phyloP scores from a whole-genome alignment of 2,113 vertebrate genomes.

The Haemorhous mexicanus region DNA sequence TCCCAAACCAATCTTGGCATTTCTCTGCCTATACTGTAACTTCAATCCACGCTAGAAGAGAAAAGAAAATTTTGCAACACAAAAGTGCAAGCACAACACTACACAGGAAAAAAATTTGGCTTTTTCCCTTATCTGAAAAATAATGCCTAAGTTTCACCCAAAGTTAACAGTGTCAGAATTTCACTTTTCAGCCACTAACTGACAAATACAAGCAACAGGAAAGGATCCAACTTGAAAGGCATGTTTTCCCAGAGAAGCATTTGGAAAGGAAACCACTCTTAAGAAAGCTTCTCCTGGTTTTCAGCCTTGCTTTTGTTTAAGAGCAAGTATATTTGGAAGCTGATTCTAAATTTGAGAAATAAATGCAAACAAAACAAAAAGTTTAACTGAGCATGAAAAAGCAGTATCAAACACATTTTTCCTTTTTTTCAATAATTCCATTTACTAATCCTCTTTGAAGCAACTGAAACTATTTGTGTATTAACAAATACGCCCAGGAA shows the following conservation, averaged over 20 bases:
- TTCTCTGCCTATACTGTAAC: not conserved
- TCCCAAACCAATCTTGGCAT: not conserved
- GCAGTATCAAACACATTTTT: not conserved
- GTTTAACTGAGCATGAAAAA: not conserved
- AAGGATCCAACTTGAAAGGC: not conserved
- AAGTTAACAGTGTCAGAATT: not conserved
- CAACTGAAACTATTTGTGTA: not conserved
- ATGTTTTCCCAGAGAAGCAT: not conserved
- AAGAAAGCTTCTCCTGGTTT: not conserved
- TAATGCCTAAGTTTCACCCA: not conserved
- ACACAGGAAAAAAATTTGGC: not conserved
- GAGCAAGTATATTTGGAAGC: not conserved
- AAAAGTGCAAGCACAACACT: not conserved
- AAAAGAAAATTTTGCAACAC: not conserved
- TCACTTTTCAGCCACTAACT: not conserved
- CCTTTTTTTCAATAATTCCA: not conserved
- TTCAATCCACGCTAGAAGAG: not conserved
- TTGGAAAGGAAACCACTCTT: not conserved
- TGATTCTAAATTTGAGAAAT: not conserved
- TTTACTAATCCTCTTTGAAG: not conserved
- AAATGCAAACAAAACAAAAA: not conserved
- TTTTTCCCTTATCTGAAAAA: not conserved
- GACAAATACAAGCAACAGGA: not conserved
- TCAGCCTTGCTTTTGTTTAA: not conserved
- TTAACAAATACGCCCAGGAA: not conserved